phyloP scores from a whole-genome alignment of 2,113 vertebrate species.

The Saiga tatarica region DNA sequence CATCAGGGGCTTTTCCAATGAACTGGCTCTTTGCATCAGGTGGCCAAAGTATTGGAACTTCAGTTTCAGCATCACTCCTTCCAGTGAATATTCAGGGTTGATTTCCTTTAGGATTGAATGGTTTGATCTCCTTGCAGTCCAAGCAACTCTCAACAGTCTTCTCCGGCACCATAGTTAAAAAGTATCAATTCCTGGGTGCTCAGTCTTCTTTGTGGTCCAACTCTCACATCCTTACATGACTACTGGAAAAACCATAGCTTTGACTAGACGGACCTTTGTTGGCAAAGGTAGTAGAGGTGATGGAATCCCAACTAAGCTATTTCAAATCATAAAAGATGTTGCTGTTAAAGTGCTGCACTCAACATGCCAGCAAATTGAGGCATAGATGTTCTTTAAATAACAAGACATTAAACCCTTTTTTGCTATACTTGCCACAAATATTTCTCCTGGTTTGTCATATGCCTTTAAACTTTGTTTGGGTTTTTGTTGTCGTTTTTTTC shows the following conservation, averaged over 20 bases:
- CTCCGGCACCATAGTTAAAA: neutral
- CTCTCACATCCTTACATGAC: neutral
- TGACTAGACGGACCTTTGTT: neutral
- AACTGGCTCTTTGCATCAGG: neutral
- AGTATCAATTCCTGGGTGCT: neutral
- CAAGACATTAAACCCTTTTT: neutral
- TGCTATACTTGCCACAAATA: neutral
- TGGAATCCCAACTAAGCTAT: neutral
- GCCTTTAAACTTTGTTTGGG: neutral
- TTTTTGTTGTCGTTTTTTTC: neutral
- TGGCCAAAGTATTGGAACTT: neutral
- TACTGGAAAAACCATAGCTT: neutral
- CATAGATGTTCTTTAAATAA: neutral
- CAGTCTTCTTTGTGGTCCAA: neutral
- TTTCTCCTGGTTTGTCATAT: neutral
- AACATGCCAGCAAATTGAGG: neutral
- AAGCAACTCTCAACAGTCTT: neutral
- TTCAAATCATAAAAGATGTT: neutral
- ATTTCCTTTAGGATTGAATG: neutral
- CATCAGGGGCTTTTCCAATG: neutral
- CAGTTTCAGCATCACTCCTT: neutral
- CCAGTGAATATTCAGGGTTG: neutral
- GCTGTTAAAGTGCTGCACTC: neutral
- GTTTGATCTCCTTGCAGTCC: neutral
- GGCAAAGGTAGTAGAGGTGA: neutral